Conservation (phyloP, 2,797 vertebrate genomes). For the Centroberyx gerrardi region DNA sequence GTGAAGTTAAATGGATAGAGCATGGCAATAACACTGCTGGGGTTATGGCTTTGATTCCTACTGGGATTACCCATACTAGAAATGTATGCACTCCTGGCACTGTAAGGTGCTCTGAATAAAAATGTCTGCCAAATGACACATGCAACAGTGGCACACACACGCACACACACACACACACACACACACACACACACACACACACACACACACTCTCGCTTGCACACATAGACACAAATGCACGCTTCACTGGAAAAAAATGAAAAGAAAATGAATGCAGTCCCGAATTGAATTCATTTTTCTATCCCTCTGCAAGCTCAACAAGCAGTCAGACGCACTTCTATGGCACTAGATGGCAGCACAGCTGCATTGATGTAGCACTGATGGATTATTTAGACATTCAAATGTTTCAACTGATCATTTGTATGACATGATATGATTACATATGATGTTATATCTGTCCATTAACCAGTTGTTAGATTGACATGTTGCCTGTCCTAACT, state of each 20-base stretch:
- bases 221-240: conserved; percentile 6
- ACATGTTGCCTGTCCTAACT: conserved; percentile 54
- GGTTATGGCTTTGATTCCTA: conserved; percentile 56
- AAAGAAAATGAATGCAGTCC: conserved; percentile 54
- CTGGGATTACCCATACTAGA: conserved; percentile 47
- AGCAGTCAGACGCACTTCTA: conserved; percentile 10
- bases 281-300: conserved; percentile 41
- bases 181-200: conserved; percentile 31
- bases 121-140: conserved; percentile 27
- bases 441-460: conserved; percentile 53
- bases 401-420: conserved; percentile 47
- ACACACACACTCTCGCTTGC: conserved; percentile 10
- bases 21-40: conserved; percentile 29
- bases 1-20: conserved; percentile 46
- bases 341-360: conserved; percentile 80
- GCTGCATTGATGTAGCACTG: conserved; percentile 26
- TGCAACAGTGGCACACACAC: conserved; percentile 26
- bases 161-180: conserved; percentile 28
- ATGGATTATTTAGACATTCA: conserved; percentile 47
- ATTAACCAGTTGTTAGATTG: conserved; percentile 57
- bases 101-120: conserved; percentile 46
- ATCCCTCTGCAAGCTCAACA: conserved; percentile 15
- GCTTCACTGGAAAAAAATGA: conserved; percentile 45
- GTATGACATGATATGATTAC: conserved; percentile 65
- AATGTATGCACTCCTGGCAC: conserved; percentile 51